Conservation (phyloP, 2,888 invertebrate genomes). For the Cerceris rybyensis region DNA sequence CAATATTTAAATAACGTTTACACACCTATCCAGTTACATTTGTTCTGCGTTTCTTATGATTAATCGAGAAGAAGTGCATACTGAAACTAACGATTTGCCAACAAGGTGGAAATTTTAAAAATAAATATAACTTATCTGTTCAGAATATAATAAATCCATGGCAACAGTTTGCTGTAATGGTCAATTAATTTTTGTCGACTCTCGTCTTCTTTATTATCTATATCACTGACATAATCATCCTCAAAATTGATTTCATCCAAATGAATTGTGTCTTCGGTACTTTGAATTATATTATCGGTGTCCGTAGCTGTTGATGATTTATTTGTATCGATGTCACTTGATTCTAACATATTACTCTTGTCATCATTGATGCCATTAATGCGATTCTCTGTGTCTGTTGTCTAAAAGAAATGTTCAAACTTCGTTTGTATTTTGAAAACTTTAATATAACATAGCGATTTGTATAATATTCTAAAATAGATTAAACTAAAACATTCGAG, state of each 20-base stretch:
- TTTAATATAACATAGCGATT: neutral
- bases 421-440: neutral
- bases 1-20: neutral
- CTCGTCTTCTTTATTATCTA: conserved; percentile 57
- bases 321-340: conserved; percentile 5
- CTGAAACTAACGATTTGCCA: too few relatives aligned
- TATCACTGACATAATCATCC: neutral
- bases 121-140: conserved; percentile 55
- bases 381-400: neutral
- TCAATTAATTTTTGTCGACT: conserved; percentile 70
- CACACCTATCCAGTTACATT: neutral
- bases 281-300: conserved; percentile 10
- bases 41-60: too few relatives aligned
- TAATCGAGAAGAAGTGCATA: too few relatives aligned
- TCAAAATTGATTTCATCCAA: neutral
- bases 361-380: neutral
- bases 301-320: conserved; percentile 8
- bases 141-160: conserved; percentile 76
- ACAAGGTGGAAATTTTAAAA: neutral
- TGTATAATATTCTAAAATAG: neutral
- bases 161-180: conserved; percentile 76
- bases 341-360: neutral
- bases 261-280: neutral
- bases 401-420: conserved; percentile 11
- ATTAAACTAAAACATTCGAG: neutral